Conservation (phyloP, 2,113 vertebrate genomes). For the Semnornis frantzii region DNA sequence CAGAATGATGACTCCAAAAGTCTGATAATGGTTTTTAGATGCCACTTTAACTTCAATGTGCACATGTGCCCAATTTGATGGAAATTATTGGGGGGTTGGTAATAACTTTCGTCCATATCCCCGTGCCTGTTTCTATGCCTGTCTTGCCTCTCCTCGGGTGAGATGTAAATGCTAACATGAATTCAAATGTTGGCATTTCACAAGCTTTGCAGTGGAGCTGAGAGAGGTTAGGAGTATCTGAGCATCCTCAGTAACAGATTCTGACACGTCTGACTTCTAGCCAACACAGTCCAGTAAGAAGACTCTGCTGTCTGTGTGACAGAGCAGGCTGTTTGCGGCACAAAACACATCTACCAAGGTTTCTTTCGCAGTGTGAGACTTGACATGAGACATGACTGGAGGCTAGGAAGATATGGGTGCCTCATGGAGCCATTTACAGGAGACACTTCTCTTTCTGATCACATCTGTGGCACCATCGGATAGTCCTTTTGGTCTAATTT, state of each 20-base stretch:
- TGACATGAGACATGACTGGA: neutral
- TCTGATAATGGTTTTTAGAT: neutral
- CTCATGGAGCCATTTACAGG: neutral
- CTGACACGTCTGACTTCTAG: constrained; percentile 3
- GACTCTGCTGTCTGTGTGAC: neutral
- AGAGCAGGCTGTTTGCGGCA: neutral
- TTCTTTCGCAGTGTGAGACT: neutral
- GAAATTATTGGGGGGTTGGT: neutral
- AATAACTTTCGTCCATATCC: neutral
- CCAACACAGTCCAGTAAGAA: neutral
- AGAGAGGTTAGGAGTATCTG: neutral
- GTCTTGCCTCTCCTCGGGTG: fast-evolving
- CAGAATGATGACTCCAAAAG: neutral
- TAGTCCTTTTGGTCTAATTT: neutral
- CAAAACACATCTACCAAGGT: neutral
- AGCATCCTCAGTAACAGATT: neutral
- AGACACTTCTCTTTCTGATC: neutral
- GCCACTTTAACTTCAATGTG: neutral
- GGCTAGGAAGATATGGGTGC: neutral
- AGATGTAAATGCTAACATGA: neutral
- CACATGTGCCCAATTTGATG: neutral
- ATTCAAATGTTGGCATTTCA: neutral
- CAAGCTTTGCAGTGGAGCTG: neutral
- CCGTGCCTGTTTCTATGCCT: neutral
- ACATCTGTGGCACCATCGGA: neutral